phyloP scores from a whole-genome alignment of 2,113 vertebrate species.

The Ophiodon elongatus region DNA sequence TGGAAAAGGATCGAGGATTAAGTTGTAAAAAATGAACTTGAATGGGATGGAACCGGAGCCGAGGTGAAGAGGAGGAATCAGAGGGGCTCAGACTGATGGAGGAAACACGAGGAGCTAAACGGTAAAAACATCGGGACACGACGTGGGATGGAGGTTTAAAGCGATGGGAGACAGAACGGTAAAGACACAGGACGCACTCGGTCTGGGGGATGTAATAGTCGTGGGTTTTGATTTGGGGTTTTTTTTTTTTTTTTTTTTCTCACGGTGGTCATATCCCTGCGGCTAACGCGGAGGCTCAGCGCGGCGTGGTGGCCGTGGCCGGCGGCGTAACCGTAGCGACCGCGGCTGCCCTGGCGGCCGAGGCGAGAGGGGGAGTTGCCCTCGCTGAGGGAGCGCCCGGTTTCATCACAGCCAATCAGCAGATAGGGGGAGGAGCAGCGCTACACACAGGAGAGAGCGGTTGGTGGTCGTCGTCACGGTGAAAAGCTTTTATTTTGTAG shows the following conservation, averaged over 20 bases:
- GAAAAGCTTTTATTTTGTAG: slow-evolving; percentile 50
- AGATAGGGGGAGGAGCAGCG: slow-evolving; percentile 69
- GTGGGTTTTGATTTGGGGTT: neutral
- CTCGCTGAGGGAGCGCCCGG: slow-evolving; percentile 76
- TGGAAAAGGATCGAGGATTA: too few species aligned
- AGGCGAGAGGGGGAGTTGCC: slow-evolving; percentile 73
- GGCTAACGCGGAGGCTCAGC: slow-evolving; percentile 67
- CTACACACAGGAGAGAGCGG: slow-evolving; percentile 69
- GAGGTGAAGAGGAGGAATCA: neutral
- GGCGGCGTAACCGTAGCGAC: slow-evolving; percentile 56
- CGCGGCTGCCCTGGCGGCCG: slow-evolving; percentile 54
- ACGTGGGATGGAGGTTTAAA: slow-evolving; percentile 23
- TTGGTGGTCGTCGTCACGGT: slow-evolving; percentile 22
- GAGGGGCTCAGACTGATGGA: neutral
- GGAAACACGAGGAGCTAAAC: neutral
- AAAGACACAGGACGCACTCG: slow-evolving; percentile 32
- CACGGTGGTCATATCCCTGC: slow-evolving; percentile 72
- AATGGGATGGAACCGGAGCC: too few species aligned
- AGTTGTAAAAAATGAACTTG: too few species aligned
- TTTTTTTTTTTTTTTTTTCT: slow-evolving; percentile 40
- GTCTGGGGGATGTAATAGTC: neutral
- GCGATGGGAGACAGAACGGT: slow-evolving; percentile 20
- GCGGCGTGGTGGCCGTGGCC: slow-evolving; percentile 43
- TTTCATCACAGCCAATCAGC: slow-evolving; percentile 67
- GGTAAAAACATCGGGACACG: neutral